A percentile compares a stretch with the other conserved stretches of the same genome.
phyloP scores from a whole-genome alignment of 2,113 vertebrate species.

The Lepus americanus region DNA sequence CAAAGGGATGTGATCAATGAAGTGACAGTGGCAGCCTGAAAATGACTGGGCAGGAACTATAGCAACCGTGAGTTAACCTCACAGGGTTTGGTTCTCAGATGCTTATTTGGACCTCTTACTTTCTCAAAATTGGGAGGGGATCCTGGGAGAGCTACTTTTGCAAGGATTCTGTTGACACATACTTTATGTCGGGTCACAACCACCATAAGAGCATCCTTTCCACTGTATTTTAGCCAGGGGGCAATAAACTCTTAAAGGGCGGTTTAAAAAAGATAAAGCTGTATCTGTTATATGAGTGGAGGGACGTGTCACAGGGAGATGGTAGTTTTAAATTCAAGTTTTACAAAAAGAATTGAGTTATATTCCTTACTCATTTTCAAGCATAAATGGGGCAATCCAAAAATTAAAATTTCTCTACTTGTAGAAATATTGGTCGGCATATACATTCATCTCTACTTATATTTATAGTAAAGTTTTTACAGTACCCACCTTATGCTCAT shows the following conservation, averaged over 20 bases:
- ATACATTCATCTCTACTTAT: background rate
- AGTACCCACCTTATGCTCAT: background rate
- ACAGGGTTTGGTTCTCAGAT: slow-evolving; percentile 60
- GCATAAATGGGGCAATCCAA: background rate
- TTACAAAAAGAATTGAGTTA: background rate
- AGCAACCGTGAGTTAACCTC: slow-evolving; percentile 63
- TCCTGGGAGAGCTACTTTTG: slow-evolving; percentile 54
- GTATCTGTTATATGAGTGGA: slow-evolving; percentile 34
- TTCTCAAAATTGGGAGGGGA: slow-evolving; percentile 68
- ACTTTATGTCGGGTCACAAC: slow-evolving; percentile 57
- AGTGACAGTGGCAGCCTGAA: slow-evolving; percentile 64
- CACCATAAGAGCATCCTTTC: slow-evolving; percentile 44
- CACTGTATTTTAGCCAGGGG: slow-evolving; percentile 51
- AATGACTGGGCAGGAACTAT: slow-evolving; percentile 67
- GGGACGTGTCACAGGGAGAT: background rate
- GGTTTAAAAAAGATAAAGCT: slow-evolving; percentile 53
- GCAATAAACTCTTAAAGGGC: slow-evolving; percentile 57
- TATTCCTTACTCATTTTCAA: slow-evolving; percentile 28
- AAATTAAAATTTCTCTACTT: background rate
- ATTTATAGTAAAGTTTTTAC: background rate
- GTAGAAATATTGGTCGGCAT: background rate
- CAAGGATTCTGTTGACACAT: slow-evolving; percentile 41
- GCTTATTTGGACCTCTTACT: slow-evolving; percentile 61
- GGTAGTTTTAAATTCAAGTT: slow-evolving; percentile 33
- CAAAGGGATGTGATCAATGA: slow-evolving; percentile 67